phyloP scores from a whole-genome alignment of 2,888 invertebrate species.

The Apodemia duryi region DNA sequence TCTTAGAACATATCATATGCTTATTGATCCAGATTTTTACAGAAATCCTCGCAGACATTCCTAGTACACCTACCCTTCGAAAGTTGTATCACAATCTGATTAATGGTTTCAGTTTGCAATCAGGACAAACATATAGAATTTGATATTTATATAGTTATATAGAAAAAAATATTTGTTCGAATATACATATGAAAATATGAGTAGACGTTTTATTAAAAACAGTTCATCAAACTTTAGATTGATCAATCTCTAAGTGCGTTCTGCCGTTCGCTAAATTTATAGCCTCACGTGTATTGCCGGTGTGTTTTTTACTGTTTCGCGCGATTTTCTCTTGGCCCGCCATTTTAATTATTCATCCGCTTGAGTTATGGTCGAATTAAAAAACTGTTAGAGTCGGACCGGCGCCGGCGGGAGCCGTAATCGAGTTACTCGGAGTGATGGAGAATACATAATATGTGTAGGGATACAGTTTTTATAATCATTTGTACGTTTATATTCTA shows the following conservation, averaged over 20 bases:
- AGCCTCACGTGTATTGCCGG: slow-evolving; percentile 49
- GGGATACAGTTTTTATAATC: slow-evolving; percentile 15
- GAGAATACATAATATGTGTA: slow-evolving; percentile 64
- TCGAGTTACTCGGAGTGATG: slow-evolving; percentile 72
- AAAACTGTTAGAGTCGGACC: slow-evolving; percentile 79
- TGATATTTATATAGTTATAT: no score
- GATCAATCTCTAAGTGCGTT: slow-evolving; percentile 67
- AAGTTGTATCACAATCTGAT: no score
- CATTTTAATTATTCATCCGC: slow-evolving; percentile 78
- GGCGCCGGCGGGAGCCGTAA: slow-evolving; percentile 70
- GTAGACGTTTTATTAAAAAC: background rate
- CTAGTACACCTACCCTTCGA: no score
- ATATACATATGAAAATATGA: background rate
- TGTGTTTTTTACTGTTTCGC: slow-evolving; percentile 66
- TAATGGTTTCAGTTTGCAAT: no score
- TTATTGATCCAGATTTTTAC: no score
- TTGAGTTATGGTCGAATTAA: slow-evolving; percentile 81
- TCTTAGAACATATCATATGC: no score
- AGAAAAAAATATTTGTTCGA: background rate
- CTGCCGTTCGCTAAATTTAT: slow-evolving; percentile 72
- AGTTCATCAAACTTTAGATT: slow-evolving; percentile 14
- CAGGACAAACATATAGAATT: no score
- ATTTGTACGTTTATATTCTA: slow-evolving; percentile 9
- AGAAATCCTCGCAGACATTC: no score
- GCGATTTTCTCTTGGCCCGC: slow-evolving; percentile 62